Conservation (phyloP, 2,888 invertebrate genomes). For the Orthosia cruda region DNA sequence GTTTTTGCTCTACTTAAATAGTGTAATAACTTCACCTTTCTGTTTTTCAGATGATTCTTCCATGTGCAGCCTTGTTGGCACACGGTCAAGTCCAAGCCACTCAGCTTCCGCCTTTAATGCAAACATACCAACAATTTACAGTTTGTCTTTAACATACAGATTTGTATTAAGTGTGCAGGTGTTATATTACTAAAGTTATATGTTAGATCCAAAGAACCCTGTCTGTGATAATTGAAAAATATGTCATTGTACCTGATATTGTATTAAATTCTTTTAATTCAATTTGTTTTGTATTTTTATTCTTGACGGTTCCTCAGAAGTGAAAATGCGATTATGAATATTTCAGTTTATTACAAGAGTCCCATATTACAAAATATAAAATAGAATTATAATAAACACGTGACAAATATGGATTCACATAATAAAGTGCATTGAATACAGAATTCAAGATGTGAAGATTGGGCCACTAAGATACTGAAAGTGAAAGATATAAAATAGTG, state of each 20-base stretch:
- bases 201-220: slow-evolving; percentile 44
- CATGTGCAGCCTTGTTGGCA: slow-evolving; percentile 92
- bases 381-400: slow-evolving; percentile 55
- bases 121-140: slow-evolving; percentile 86
- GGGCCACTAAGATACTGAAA: slow-evolving; percentile 22
- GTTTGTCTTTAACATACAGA: slow-evolving; percentile 76
- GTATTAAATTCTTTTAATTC: slow-evolving; percentile 65
- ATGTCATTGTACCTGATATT: slow-evolving; percentile 71
- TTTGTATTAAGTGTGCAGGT: slow-evolving; percentile 72
- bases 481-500: slow-evolving; percentile 3
- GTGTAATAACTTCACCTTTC: slow-evolving; percentile 89
- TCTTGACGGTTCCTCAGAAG: slow-evolving; percentile 58
- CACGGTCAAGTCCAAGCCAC: slow-evolving; percentile 93
- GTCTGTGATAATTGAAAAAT: slow-evolving; percentile 77
- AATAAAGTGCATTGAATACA: slow-evolving; percentile 40
- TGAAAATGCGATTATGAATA: slow-evolving; percentile 79
- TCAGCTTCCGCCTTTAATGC: slow-evolving; percentile 92
- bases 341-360: slow-evolving; percentile 76
- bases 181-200: slow-evolving; percentile 58
- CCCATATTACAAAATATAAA: slow-evolving; percentile 74
- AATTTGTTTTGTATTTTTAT: slow-evolving; percentile 36
- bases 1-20: slow-evolving; percentile 83
- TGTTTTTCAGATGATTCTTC: slow-evolving; percentile 91
- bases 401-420: slow-evolving; percentile 39
- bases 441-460: slow-evolving; percentile 6